These are phyloP conservation scores for Sarcoramphus papa DNA, from an alignment of 2,797 vertebrate species.

Conservation along the genomic window DNA sequence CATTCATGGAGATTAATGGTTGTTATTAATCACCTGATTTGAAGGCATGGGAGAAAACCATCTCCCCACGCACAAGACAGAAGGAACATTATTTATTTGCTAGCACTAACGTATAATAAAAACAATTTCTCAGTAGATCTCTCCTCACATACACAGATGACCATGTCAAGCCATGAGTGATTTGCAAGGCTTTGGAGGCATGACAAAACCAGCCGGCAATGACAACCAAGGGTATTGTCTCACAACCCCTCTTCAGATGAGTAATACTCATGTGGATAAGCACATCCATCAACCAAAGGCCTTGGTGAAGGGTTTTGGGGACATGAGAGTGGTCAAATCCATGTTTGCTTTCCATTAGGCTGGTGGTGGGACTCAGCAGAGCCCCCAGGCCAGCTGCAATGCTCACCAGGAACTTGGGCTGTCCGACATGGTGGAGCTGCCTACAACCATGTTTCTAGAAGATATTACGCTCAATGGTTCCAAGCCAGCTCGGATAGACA, in stretches of 20 bases:
- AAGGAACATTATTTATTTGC: constrained; percentile 36
- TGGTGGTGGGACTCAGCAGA: background rate
- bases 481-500: background rate
- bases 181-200: constrained; percentile 10
- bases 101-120: constrained; percentile 31
- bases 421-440: background rate
- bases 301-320: background rate
- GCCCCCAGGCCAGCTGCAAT: background rate
- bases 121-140: constrained; percentile 43
- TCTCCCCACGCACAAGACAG: background rate
- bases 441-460: background rate
- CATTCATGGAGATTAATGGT: constrained; percentile 31
- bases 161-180: background rate
- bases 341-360: background rate
- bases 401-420: background rate
- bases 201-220: constrained; percentile 8
- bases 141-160: background rate
- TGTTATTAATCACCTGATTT: constrained; percentile 24
- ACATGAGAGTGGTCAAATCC: background rate
- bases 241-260: background rate
- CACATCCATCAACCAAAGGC: background rate
- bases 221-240: constrained; percentile 25
- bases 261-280: background rate
- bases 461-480: rapidly evolving
- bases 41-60: background rate